Evolutionary conservation across 2,888 invertebrate species (phyloP).

Genomic region (Pollenia amentaria): DNA sequence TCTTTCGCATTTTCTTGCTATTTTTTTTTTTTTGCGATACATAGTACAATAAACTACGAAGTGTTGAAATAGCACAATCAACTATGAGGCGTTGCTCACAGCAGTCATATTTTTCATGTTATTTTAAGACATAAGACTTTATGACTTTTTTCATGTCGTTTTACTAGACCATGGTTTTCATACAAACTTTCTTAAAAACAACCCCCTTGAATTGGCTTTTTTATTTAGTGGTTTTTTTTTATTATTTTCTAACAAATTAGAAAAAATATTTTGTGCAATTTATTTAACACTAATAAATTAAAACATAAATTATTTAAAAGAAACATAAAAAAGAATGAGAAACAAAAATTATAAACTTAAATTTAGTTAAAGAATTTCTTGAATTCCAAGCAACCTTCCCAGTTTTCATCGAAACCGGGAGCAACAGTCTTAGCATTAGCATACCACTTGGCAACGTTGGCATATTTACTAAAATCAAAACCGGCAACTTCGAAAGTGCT

Average conservation of each 20-base stretch:
- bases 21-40: too few relatives aligned
- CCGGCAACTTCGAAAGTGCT: constrained; percentile 89
- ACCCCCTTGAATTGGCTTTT: neutral
- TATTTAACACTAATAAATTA: constrained; percentile 44
- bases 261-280: constrained; percentile 46
- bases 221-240: constrained; percentile 8
- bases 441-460: constrained; percentile 89
- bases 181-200: neutral
- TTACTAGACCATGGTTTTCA: neutral
- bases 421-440: constrained; percentile 86
- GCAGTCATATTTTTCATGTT: too few relatives aligned
- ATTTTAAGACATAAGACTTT: too few relatives aligned
- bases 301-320: constrained; percentile 33
- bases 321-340: constrained; percentile 20
- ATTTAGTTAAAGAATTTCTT: constrained; percentile 82
- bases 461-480: constrained; percentile 89
- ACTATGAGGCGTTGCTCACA: too few relatives aligned
- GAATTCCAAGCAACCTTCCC: constrained; percentile 86
- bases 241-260: constrained; percentile 55
- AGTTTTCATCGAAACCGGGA: constrained; percentile 87
- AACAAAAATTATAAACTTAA: constrained; percentile 26
- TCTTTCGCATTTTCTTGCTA: too few relatives aligned
- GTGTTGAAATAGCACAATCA: too few relatives aligned
- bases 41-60: too few relatives aligned
- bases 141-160: too few relatives aligned